Evolutionary conservation across 2,888 invertebrate genomes (phyloP), one percentile per base, ranked within the genome.

Genomic region (Tanypteryx hageni): DNA sequence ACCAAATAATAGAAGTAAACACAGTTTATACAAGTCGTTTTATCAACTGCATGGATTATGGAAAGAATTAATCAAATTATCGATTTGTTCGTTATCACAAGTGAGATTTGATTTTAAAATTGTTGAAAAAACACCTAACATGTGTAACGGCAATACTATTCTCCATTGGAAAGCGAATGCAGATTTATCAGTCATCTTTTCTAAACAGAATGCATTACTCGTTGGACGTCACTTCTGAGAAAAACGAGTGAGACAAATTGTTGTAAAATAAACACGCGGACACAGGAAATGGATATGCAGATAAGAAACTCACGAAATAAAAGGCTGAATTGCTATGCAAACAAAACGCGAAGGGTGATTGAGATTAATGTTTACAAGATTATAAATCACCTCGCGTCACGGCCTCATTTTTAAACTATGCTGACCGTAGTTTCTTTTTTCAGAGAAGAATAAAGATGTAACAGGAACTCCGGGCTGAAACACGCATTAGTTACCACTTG

Each of bases 381-480:
- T 31, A 89, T 89, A 64, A 89, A 89, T 89, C 89, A 89, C 89
- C 64, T 10, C 76, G 89, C 68, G 86, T 86, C 86, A 57, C 57
- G 83, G 56, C 83, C 83, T 44, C 31, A 61, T 18, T 89, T 89
- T 44, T 68, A 64, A 89, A 64, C 89, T 27, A 44, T 5, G 44
- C 44, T 44, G 44, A 44, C 44, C 44, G 76, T 27, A 14, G 76
- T 13, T 76, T 27, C 22, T 76, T 27, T 27, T 22, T 27, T 2
- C 76, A 27, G 2, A 13, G 76, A 27, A 76, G 44, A 4, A 76
- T 76, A 76, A 76, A 76, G 76, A 76, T 76, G 76, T 76, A 76
- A 76, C 76, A 27, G 27, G 76, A 76, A 76, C 5, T 27, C 22
- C 11, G 76, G 76, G 22, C 27, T 13, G 76, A 76, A 76, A 76